phyloP scores from a whole-genome alignment of 2,888 invertebrate genomes.

The Oscheius sp. region DNA sequence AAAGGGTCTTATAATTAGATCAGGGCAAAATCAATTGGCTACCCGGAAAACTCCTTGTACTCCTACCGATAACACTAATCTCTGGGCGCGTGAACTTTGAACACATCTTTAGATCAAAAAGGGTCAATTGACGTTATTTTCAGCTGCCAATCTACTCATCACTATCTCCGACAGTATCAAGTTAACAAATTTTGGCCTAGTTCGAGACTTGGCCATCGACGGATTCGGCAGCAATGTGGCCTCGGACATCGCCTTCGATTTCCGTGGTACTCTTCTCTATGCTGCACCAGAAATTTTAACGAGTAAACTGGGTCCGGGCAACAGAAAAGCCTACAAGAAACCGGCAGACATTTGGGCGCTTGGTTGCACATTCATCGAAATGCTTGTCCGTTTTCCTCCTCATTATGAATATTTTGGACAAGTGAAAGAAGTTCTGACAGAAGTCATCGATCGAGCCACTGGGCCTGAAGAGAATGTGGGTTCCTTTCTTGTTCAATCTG shows the following conservation, averaged over 20 bases:
- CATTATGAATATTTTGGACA: slow-evolving; percentile 62
- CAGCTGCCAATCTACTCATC: slow-evolving; percentile 60
- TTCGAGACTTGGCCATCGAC: slow-evolving; percentile 60
- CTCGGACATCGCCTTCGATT: slow-evolving; percentile 58
- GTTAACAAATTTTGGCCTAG: slow-evolving; percentile 61
- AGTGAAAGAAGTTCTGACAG: slow-evolving; percentile 49
- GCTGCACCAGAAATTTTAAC: slow-evolving; percentile 61
- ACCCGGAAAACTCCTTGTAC: not conserved
- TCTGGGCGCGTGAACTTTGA: slow-evolving; percentile 15
- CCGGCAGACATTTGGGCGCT: slow-evolving; percentile 64
- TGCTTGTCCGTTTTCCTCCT: slow-evolving; percentile 57
- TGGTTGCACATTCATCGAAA: slow-evolving; percentile 63
- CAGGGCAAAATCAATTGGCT: not conserved
- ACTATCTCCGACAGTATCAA: slow-evolving; percentile 57
- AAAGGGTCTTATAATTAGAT: not conserved
- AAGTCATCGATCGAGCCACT: slow-evolving; percentile 50
- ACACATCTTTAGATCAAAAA: not conserved
- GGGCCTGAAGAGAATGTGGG: slow-evolving; percentile 42
- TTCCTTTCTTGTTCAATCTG: not conserved
- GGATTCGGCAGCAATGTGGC: slow-evolving; percentile 62
- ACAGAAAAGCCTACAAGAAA: slow-evolving; percentile 53
- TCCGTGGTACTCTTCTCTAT: slow-evolving; percentile 57
- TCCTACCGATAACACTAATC: slow-evolving; percentile 20
- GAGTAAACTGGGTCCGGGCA: slow-evolving; percentile 56
- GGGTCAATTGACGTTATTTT: slow-evolving; percentile 15